Conservation (phyloP, 2,113 vertebrate genomes). For the Oreotrochilus melanogaster region DNA sequence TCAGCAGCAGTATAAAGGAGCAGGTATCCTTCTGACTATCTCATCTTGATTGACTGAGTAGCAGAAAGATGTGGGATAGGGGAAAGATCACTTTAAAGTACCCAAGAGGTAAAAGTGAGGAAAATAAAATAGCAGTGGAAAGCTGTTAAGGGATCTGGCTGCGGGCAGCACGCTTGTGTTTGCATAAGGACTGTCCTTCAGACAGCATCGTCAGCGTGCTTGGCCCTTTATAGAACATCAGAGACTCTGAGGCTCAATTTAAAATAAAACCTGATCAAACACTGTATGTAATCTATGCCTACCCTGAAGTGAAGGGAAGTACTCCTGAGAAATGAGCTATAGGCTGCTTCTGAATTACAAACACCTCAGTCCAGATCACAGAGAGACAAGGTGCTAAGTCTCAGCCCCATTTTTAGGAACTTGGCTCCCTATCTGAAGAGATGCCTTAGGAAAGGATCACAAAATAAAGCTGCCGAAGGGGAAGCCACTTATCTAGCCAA, state of each 20-base stretch:
- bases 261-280: slow-evolving; percentile 70
- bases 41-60: slow-evolving; percentile 9
- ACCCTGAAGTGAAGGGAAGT: slow-evolving; percentile 48
- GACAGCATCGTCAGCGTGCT: neutral
- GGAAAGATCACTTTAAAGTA: slow-evolving; percentile 1
- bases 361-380: slow-evolving; percentile 16
- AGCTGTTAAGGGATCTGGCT: slow-evolving; percentile 52
- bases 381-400: neutral
- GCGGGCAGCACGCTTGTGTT: slow-evolving; percentile 41
- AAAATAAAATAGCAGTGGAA: slow-evolving; percentile 11
- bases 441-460: slow-evolving; percentile 35
- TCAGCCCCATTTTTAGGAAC: slow-evolving; percentile 9
- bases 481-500: slow-evolving; percentile 13
- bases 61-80: slow-evolving; percentile 10
- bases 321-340: slow-evolving; percentile 44
- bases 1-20: neutral
- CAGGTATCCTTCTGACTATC: neutral
- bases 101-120: slow-evolving; percentile 8
- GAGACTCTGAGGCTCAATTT: slow-evolving; percentile 47
- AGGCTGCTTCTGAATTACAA: slow-evolving; percentile 50
- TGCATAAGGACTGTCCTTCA: slow-evolving; percentile 62
- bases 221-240: slow-evolving; percentile 53
- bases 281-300: slow-evolving; percentile 53
- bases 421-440: slow-evolving; percentile 7
- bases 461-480: neutral